Percentiles rank a stretch among this genome's conserved stretches.
These are phyloP conservation scores for Harpalus rubripes DNA, from an alignment of 2,888 invertebrate genomes.

Conservation along the genomic window DNA sequence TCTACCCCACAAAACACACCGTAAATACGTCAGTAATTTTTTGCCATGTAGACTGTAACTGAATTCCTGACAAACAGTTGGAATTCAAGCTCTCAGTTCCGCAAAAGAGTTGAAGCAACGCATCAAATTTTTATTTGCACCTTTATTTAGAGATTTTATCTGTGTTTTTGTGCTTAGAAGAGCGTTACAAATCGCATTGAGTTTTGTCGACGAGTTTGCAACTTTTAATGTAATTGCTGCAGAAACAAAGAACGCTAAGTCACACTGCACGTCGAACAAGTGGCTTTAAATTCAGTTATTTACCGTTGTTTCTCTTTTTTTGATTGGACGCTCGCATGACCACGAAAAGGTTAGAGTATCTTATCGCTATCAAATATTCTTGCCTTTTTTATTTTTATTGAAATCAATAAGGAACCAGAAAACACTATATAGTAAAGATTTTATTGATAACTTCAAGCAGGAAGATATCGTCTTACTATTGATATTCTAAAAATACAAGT, in stretches of 20 bases:
- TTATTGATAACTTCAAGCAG: neutral
- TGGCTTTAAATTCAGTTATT: constrained; percentile 54
- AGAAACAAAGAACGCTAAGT: constrained; percentile 37
- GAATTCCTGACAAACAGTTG: too few relatives aligned
- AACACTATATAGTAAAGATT: neutral
- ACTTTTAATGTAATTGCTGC: constrained; percentile 53
- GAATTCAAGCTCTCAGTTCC: too few relatives aligned
- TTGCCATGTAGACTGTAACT: too few relatives aligned
- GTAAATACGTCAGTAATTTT: too few relatives aligned
- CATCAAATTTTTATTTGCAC: neutral
- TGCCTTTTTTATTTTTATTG: neutral
- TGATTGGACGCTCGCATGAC: constrained; percentile 46
- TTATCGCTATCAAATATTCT: neutral
- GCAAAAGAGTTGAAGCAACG: neutral
- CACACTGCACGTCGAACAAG: constrained; percentile 35
- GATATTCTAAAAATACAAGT: too few relatives aligned
- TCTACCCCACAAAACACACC: too few relatives aligned
- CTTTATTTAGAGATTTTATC: neutral
- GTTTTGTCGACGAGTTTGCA: constrained; percentile 15
- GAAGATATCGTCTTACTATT: neutral
- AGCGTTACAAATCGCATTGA: constrained; percentile 56
- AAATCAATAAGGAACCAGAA: neutral
- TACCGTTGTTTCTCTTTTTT: constrained; percentile 41
- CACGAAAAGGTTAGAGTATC: constrained; percentile 8
- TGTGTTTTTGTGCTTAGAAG: constrained; percentile 5